Evolutionary conservation across 2,888 invertebrate species (phyloP), one percentile per base, ranked within the genome.

Genomic region (Oxycera nigricornis): DNA sequence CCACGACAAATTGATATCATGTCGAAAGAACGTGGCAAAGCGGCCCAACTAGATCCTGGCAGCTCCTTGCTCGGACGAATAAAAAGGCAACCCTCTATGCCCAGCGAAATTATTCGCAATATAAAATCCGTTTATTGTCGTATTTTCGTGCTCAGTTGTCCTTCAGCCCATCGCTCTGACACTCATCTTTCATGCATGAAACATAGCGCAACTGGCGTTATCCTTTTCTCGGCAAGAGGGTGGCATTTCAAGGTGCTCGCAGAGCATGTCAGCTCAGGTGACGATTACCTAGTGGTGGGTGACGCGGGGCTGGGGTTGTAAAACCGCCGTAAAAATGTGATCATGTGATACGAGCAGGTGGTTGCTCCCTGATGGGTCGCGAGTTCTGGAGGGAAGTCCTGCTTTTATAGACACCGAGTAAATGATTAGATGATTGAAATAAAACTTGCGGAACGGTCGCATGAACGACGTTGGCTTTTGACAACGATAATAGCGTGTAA

Each of bases 261-360:
- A 20, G 50, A 46, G 50, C 46, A n/a, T 35, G 55, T 14, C 46
- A 31, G 22, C 20, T 30, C 31, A 70, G 52, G 65, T 65, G 65
- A 24, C 61, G 61, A 17, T 31, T 7, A n/a, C 46, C 46, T 3
- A n/a, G n/a, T 2, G 24, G 50, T 22, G 6, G 7, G 52, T 28
- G 28, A 28, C 28, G 52, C 1, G 22, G 28, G 55, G n/a, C 24
- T 74, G 65, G 24, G 57, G 72, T 65, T 72, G 74, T 62, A 46
- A 65, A 73, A 73, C 9, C 31, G 59, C 74, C 73, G 70, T 76
- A 75, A 75, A 76, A 76, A 57, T 70, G 67, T 65, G 76, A 76
- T 76, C 73, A 76, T 73, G 74, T 75, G 76, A 76, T 76, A 76
- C 74, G 74, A 72, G 76, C 76, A 76, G 76, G 76, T 76, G 74